Base-by-base conservation (phyloP, 2,888 invertebrate genomes). In the Brenthis ino region DNA sequence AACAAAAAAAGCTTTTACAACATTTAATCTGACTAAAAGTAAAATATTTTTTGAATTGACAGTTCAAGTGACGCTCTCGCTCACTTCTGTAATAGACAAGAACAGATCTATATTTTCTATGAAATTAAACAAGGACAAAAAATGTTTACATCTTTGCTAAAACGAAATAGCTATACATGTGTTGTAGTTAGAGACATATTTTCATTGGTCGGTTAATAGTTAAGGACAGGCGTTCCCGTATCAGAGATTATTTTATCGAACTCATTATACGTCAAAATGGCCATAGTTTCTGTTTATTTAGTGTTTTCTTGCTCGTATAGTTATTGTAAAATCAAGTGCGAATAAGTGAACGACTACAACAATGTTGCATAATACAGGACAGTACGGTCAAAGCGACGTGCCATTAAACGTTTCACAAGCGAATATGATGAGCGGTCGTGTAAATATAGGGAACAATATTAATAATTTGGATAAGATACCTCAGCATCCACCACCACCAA, bases 291-390 rank as follows among this genome's bases (percentile, higher is more conserved):
- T 86, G 85, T 88, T 88, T 86, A 82, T 85, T 80, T 82, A 81
- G 73, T 71, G 70, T 68, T 71, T 73, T 72, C 72, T 73, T 70
- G 68, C 65, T 64, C 51, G 57, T 73, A 67, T 70, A 65, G 71
- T 65, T 66, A 72, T 64, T 73, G 71, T 67, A 69, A 72, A 69
- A 58, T 71, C 54, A 64, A 75, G 67, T 69, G 67, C 69, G 65
- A 65, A 57, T 57, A 68, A 54, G 71, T 72, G 70, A 73, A 55
- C 67, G 68, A 72, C 69, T 65, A 61, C 24, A 74, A 76, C 71
- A 79, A 92, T 92, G 91, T 84, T 89, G 76, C 91, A 89, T 76
- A 90, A 91, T 74, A 90, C 82, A 68, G 90, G 88, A 74, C 80
- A 82, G 72, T 91, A 84, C 73, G 88, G 86, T 75, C 82, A 86